Conservation (phyloP, 2,797 vertebrate species). For the Oceanodroma leucorhoa region DNA sequence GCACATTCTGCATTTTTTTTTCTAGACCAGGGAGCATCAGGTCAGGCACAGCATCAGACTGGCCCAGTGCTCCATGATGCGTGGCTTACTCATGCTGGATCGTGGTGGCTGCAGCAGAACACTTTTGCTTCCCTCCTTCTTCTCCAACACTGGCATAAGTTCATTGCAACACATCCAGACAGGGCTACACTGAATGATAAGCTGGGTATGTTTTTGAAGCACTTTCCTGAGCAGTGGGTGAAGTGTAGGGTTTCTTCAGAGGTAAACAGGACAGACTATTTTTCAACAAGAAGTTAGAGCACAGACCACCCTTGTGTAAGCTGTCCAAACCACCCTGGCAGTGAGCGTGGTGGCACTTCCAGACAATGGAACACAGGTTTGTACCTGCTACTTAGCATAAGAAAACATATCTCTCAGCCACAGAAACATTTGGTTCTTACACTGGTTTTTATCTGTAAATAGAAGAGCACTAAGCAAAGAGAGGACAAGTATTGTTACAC, state of each 20-base stretch:
- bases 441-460: neutral
- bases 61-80: neutral
- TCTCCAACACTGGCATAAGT: neutral
- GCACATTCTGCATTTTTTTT: neutral
- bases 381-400: neutral
- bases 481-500: neutral
- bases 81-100: neutral
- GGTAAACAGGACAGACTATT: neutral
- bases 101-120: neutral
- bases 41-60: neutral
- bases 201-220: neutral
- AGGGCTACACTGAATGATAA: slow-evolving; percentile 16
- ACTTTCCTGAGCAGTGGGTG: neutral
- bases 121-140: neutral
- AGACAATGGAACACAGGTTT: neutral
- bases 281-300: neutral
- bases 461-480: neutral
- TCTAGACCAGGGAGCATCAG: neutral
- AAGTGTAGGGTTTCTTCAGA: neutral
- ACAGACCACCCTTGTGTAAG: neutral
- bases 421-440: neutral
- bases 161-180: neutral
- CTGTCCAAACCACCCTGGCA: neutral
- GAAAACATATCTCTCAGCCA: neutral
- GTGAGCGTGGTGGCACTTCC: neutral